These are phyloP conservation scores for Temnothorax unifasciatus DNA, from an alignment of 2,888 invertebrate species.

Conservation along the genomic window DNA sequence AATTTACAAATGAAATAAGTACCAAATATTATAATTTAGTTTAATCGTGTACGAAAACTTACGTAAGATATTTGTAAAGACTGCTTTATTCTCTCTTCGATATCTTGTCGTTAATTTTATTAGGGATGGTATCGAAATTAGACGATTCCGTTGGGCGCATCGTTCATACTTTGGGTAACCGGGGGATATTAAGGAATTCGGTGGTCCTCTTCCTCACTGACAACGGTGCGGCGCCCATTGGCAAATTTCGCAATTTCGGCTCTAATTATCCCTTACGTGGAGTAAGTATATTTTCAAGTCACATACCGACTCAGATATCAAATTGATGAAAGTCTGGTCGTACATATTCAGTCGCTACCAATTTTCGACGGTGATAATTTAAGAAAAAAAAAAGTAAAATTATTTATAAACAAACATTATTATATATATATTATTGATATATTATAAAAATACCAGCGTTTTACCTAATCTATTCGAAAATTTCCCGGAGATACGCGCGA, in stretches of 20 bases:
- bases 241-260: constrained; percentile 87
- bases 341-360: not conserved
- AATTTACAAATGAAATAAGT: not conserved
- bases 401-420: not conserved
- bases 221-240: constrained; percentile 88
- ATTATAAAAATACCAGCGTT: not conserved
- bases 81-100: not conserved
- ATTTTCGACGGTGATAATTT: not conserved
- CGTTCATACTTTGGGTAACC: constrained; percentile 87
- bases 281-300: constrained; percentile 79
- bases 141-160: constrained; percentile 89
- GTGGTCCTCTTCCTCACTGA: constrained; percentile 90
- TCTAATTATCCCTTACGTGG: constrained; percentile 90
- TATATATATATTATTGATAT: not conserved
- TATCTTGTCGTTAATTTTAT: constrained; percentile 62
- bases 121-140: constrained; percentile 89
- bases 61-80: constrained; percentile 15
- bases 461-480: constrained; percentile 7
- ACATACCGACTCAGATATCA: not conserved
- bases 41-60: not conserved
- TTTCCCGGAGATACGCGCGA: not conserved
- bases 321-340: not conserved
- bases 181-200: constrained; percentile 88
- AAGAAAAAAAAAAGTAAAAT: not conserved
- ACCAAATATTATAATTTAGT: not conserved